A percentile compares a stretch with the other conserved stretches of the same genome.
phyloP scores from a whole-genome alignment of 2,797 vertebrate genomes.

The Coregonus sp. region DNA sequence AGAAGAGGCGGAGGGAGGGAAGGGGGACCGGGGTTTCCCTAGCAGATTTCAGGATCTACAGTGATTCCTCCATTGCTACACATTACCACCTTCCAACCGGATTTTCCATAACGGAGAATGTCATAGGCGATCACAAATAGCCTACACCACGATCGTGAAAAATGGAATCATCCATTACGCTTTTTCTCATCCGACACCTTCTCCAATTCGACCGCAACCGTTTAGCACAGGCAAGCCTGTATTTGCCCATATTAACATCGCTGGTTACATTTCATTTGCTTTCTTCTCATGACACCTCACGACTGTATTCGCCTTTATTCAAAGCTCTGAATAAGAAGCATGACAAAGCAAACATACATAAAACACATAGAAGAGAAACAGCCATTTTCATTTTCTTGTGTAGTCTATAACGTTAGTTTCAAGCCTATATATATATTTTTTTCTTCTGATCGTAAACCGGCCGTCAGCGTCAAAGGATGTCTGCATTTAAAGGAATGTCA shows the following conservation, averaged over 20 bases:
- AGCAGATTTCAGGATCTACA: constrained; percentile 63
- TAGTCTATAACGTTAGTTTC: constrained; percentile 9
- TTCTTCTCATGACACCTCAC: constrained; percentile 39
- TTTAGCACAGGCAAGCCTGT: neutral
- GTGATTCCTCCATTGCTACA: constrained; percentile 63
- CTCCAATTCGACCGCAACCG: neutral
- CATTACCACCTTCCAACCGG: constrained; percentile 50
- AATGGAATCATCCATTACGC: constrained; percentile 58
- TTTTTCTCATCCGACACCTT: constrained; percentile 14
- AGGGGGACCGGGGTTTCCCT: constrained; percentile 73
- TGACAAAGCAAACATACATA: constrained; percentile 59
- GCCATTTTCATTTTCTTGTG: neutral
- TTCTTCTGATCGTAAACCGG: constrained; percentile 50
- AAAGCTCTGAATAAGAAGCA: constrained; percentile 44
- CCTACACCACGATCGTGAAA: constrained; percentile 57
- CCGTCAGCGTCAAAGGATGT: too few species aligned
- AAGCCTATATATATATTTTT: constrained; percentile 32
- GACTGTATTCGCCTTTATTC: constrained; percentile 29
- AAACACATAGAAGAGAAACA: constrained; percentile 13
- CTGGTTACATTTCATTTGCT: constrained; percentile 41
- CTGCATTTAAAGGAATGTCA: too few species aligned
- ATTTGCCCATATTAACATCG: constrained; percentile 6
- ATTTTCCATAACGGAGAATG: constrained; percentile 58
- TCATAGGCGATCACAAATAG: constrained; percentile 41
- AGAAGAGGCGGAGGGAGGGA: constrained; percentile 41